Percentiles rank a stretch among this genome's conserved stretches.
Evolutionary conservation across 53 echinoderm and acorn worm species (phyloP).

Genomic region (Holothuria scabra): DNA sequence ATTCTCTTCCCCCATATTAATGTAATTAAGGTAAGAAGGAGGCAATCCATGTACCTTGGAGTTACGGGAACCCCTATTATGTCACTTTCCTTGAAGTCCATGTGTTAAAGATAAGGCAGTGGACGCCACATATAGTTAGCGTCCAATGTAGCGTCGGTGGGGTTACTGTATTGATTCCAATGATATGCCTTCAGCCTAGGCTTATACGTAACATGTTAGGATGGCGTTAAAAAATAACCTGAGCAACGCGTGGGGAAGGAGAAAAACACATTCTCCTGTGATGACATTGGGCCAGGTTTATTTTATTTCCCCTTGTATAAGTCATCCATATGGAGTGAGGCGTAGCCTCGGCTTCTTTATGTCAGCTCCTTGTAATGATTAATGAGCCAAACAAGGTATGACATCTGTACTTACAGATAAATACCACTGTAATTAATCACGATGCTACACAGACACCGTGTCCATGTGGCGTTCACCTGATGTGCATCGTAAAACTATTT

Average conservation of each 20-base stretch:
- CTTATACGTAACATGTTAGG: no score
- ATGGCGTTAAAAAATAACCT: no score
- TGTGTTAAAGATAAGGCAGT: background rate
- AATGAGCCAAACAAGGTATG: no score
- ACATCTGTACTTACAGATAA: no score
- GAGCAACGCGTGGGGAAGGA: no score
- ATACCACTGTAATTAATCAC: background rate
- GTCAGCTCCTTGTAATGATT: background rate
- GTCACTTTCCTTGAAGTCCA: slow-evolving; percentile 3
- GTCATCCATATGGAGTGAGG: no score
- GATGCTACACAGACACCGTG: slow-evolving; percentile 3
- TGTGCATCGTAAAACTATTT: background rate
- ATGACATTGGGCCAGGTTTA: no score
- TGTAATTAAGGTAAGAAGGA: background rate
- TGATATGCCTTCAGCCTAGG: no score
- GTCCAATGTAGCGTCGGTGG: slow-evolving; percentile 10
- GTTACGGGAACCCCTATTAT: background rate
- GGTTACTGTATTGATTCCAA: background rate
- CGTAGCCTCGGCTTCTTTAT: no score
- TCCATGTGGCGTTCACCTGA: background rate
- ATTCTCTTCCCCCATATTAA: background rate
- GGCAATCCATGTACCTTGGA: slow-evolving; percentile 9
- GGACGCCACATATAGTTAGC: slow-evolving; percentile 15
- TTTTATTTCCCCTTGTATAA: no score
- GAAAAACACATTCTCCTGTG: no score